Conservation (phyloP, 2,113 vertebrate species). For the Sphyrna mokarran region DNA sequence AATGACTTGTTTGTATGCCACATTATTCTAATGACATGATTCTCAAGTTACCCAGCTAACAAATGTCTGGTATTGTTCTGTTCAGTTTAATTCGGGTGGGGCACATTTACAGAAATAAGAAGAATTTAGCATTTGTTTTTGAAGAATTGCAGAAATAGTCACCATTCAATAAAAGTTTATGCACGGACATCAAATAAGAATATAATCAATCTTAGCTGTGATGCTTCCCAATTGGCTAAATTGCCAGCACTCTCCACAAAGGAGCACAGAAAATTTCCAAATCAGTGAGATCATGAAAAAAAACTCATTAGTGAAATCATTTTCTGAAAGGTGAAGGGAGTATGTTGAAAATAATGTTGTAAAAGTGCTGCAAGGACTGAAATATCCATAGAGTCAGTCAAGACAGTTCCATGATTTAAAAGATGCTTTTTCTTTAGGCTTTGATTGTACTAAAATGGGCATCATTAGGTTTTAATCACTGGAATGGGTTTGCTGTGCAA, state of each 20-base stretch:
- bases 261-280: not conserved
- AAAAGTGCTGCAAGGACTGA: not conserved
- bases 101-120: not conserved
- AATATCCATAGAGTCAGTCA: not conserved
- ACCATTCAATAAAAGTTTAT: not conserved
- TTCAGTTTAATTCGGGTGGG: not conserved
- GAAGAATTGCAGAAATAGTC: not conserved
- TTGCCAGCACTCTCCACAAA: not conserved
- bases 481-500: not conserved
- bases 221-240: not conserved
- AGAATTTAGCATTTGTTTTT: not conserved
- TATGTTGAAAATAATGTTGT: not conserved
- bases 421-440: not conserved
- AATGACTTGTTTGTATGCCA: not conserved
- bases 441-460: not conserved
- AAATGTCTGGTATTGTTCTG: not conserved
- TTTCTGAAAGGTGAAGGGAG: not conserved
- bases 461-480: not conserved
- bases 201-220: not conserved
- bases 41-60: not conserved
- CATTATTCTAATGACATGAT: not conserved
- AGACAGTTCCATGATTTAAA: not conserved
- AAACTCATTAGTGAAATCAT: not conserved
- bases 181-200: not conserved
- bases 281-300: not conserved